A percentile compares a stretch with the other conserved stretches of the same genome.
phyloP scores from a whole-genome alignment of 2,113 vertebrate species.

The Tetraodon nigroviridis region DNA sequence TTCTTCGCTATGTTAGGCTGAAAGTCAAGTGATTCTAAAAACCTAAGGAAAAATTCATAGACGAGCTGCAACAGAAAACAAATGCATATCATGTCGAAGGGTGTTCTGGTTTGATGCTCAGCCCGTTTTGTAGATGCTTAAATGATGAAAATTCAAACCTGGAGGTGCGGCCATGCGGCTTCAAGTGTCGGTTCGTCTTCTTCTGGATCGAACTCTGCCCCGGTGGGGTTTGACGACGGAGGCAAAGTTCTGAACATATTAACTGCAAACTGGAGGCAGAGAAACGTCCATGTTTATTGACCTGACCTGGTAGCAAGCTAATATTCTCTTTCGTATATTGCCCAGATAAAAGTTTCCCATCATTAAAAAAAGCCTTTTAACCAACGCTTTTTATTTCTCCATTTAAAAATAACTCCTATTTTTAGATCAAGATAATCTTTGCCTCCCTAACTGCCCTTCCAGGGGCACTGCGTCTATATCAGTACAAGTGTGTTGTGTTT shows the following conservation, averaged over 20 bases:
- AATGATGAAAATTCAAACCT: slow-evolving; percentile 67
- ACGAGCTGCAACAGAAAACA: slow-evolving; percentile 81
- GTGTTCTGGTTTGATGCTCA: background rate
- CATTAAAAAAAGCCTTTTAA: background rate
- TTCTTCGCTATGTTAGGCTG: slow-evolving; percentile 98
- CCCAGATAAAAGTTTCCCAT: slow-evolving; percentile 4
- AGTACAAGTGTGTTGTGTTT: slow-evolving; percentile 52
- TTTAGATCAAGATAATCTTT: slow-evolving; percentile 28
- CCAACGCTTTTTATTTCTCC: background rate
- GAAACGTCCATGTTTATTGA: background rate
- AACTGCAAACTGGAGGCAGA: slow-evolving; percentile 84
- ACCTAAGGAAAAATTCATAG: slow-evolving; percentile 99
- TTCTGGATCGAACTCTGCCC: slow-evolving; percentile 97
- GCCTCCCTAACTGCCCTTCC: slow-evolving; percentile 15
- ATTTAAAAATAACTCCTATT: slow-evolving; percentile 12
- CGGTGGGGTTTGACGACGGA: slow-evolving; percentile 95
- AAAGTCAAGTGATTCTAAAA: slow-evolving; percentile 98
- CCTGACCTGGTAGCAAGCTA: background rate
- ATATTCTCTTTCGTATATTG: background rate
- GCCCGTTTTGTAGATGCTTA: background rate
- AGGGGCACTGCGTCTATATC: slow-evolving; percentile 41
- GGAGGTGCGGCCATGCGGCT: slow-evolving; percentile 96
- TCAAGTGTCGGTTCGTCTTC: slow-evolving; percentile 96
- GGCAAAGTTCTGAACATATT: slow-evolving; percentile 97
- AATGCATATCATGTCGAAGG: background rate